Base-by-base conservation (phyloP, 2,797 vertebrate genomes). In the Spizella passerina region DNA sequence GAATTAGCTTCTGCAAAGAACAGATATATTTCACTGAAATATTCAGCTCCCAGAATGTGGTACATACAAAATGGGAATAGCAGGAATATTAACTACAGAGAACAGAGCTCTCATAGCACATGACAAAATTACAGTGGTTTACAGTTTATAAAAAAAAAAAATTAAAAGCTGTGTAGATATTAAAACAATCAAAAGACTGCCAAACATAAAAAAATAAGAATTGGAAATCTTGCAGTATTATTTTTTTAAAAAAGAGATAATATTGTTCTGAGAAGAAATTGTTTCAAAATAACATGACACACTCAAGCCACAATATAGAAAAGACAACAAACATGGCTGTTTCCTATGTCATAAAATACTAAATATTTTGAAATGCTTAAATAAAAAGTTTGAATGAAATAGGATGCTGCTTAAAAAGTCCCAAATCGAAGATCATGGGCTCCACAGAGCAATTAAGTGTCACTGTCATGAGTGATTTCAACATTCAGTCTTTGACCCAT, bases 261-360 rank as follows among this genome's bases (percentile, higher is more conserved):
- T 34, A 53, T 36, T 39, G 6, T 61, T 88, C 59, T 41, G 32
- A 86, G 47, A 94, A n/a, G 26, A 72, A 83, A 63, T 8, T 36
- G 27, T 24, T 88, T 44, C 32, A 20, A 95, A 86, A 44, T 53
- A 1, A 29, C n/a, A 63, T 14, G 34, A 77, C 15, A 27, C 6
- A 29, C 12, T 80, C 30, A 38, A 75, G 36, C 11, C 12, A n/a
- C 9, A 38, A 21, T 19, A 53, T 0, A 71, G 52, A 80, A 76
- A 75, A 77, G 29, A 47, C 3, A 7, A 15, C 0, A 1, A 41
- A 59, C 0, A 1, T 7, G 6, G 14, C 18, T 61, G 7, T 43
- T 88, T 79, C 32, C 20, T 50, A 20, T 50, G 34, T 53, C 71
- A 68, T 36, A 65, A 79, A 91, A 78, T 3, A 57, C 10, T 19